Evolutionary conservation across 1,140 invertebrate species (phyloP), one percentile per base, ranked within the genome.

Genomic region (Idris sp.): DNA sequence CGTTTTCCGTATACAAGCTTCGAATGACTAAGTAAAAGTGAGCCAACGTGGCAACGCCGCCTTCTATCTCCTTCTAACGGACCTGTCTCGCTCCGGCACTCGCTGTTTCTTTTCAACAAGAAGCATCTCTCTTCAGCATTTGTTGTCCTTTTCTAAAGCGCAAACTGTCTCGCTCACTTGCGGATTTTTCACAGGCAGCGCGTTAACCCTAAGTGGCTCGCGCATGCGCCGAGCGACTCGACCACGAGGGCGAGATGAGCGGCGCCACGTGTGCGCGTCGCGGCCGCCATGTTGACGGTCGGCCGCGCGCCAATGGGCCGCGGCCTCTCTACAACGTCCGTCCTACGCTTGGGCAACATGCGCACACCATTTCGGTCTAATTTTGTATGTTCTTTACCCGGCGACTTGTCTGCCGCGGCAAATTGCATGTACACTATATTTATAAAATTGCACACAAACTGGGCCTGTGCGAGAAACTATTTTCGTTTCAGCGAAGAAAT

Each of bases 21-120:
- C 35, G 54, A 64, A 46, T 74, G 71, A 64, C 48, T 33, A 59
- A 74, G 65, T 69, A 69, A 69, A 69, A 69, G 65, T 69, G 54
- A 51, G 38, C 2, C 41, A 25, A 59, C 41, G 31, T 53, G 53
- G 54, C 71, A 68, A 74, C 61, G 48, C 5, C 46, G 64, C 43
- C 9, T 14, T 26, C 10, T 28, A 38, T 64, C 58, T 48, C 44
- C n/a, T 22, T 49, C 26, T n/a, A n/a, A n/a, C n/a, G n/a, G n/a
- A n/a, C n/a, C n/a, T n/a, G n/a, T n/a, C n/a, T n/a, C n/a, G n/a
- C n/a, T n/a, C n/a, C n/a, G n/a, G n/a, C n/a, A n/a, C n/a, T n/a
- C n/a, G n/a, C n/a, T n/a, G n/a, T n/a, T n/a, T n/a, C n/a, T n/a
- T n/a, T n/a, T n/a, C n/a, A n/a, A n/a, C n/a, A n/a, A n/a, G n/a